A percentile compares a stretch with the other conserved stretches of the same genome.
These are phyloP conservation scores for Aldrovandia affinis DNA, from an alignment of 2,797 vertebrate genomes.

Conservation along the genomic window DNA sequence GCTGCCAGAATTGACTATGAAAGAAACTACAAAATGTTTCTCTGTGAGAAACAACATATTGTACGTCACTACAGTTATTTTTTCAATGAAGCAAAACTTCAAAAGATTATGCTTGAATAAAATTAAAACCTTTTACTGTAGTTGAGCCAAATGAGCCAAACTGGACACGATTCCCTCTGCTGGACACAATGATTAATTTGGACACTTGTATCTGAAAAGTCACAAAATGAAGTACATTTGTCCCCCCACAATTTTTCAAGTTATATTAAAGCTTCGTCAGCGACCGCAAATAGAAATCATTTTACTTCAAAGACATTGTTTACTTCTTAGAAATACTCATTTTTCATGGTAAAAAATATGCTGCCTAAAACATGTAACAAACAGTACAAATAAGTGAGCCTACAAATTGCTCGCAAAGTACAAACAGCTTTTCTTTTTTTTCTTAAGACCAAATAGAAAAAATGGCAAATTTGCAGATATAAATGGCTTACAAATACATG, in stretches of 20 bases:
- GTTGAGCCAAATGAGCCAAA: neutral
- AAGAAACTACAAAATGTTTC: neutral
- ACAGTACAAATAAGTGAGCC: conserved; percentile 7
- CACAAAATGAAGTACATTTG: neutral
- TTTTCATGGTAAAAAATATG: conserved; percentile 16
- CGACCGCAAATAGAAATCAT: conserved; percentile 4
- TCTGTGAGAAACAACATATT: neutral
- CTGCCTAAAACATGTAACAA: conserved; percentile 16
- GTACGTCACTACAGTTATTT: neutral
- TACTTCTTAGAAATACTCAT: conserved; percentile 14
- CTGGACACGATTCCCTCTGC: neutral
- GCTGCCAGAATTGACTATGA: neutral
- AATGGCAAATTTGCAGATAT: conserved; percentile 29
- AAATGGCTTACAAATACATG: conserved; percentile 30
- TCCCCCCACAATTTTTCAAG: neutral
- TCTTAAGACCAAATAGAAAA: conserved; percentile 27
- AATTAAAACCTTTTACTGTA: neutral
- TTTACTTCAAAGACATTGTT: conserved; percentile 12
- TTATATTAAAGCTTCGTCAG: neutral
- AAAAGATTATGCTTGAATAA: neutral
- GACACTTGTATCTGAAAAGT: neutral
- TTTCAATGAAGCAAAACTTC: neutral
- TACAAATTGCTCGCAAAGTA: conserved; percentile 25
- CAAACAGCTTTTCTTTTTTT: conserved; percentile 32
- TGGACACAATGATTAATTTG: neutral